Base-by-base conservation (phyloP, 2,797 vertebrate genomes). In the Argyrosomus regius region DNA sequence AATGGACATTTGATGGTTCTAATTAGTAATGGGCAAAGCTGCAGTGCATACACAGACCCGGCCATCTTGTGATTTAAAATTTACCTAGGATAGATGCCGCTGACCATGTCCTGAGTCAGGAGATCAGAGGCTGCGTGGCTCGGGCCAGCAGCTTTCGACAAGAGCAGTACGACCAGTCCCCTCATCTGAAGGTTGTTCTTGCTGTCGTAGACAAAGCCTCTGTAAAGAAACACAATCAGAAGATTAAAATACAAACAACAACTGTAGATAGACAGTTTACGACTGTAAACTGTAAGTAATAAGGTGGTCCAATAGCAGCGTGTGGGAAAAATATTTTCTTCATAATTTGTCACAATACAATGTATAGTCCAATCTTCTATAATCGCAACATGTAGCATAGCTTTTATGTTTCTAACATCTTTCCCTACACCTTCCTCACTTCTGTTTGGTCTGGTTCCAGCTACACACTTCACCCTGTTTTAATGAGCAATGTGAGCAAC, bases 101-200 rank as follows among this genome's bases (percentile, higher is more conserved):
- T 97, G 93, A 98, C 95, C 96, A 98, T 96, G 88, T 96, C 96
- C 50, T 97, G 96, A 56, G 95, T 87, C 49, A 95, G 92, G 49
- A 94, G 92, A 0, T 93, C 88, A 0, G 95, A 88, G 1, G 95
- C 80, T 1, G 90, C 46, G 0, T 77, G 78, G 79, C 87, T 96
- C n/a, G 97, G 97, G 60, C 98, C 98, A 0, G 98, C 98, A 3
- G 98, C 96, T 94, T 99, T 99, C 6, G 98, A 99, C 88, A 99
- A 89, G 3, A 99, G 96, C 73, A 99, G 83, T 0, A 99, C 93
- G 1, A 99, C 95, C 88, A 99, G 94, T 45, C 98, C 98, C 77
- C 97, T 94, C 95, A 98, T 96, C 90, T 99, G 98, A 46, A 99
- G 95, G 85, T 96, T 98, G 90, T 97, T 96, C 66, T 90, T 95